A percentile compares a stretch with the other conserved stretches of the same genome.
These are phyloP conservation scores for Lasioglossum figueresi DNA, from an alignment of 2,888 invertebrate species.

Conservation along the genomic window DNA sequence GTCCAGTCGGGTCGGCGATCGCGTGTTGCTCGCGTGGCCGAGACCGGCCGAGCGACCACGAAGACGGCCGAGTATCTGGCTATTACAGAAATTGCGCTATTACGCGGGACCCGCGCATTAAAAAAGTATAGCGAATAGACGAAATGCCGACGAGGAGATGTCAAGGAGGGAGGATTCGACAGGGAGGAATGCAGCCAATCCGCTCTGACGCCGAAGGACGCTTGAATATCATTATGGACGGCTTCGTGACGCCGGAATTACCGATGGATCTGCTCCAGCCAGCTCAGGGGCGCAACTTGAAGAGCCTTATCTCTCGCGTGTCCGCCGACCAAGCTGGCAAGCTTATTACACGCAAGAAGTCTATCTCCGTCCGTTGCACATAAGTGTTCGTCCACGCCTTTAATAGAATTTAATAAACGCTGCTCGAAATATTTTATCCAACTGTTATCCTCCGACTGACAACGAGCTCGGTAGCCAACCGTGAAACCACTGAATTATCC, in stretches of 20 bases:
- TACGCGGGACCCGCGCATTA: constrained; percentile 76
- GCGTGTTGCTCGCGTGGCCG: constrained; percentile 84
- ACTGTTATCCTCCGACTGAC: background rate
- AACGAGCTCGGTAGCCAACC: background rate
- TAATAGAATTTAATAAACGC: constrained; percentile 1
- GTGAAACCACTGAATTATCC: background rate
- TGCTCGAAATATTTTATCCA: background rate
- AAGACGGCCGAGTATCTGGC: constrained; percentile 73
- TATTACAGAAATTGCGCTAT: constrained; percentile 82
- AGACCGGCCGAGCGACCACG: constrained; percentile 74
- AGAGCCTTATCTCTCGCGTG: constrained; percentile 32
- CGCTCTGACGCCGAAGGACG: background rate
- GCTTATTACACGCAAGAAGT: constrained; percentile 31
- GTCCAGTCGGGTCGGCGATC: constrained; percentile 74
- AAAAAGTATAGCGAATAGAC: constrained; percentile 61
- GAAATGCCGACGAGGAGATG: constrained; percentile 29
- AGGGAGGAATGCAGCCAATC: constrained; percentile 2
- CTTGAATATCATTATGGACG: constrained; percentile 22
- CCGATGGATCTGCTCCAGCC: background rate
- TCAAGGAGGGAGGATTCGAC: background rate
- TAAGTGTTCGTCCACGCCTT: background rate
- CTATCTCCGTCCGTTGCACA: background rate
- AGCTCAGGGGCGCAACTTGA: constrained; percentile 2
- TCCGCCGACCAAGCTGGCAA: background rate
- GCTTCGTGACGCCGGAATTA: constrained; percentile 12